Evolutionary conservation across 2,113 vertebrate species (phyloP).

Genomic region (cattle (Bos taurus)): DNA sequence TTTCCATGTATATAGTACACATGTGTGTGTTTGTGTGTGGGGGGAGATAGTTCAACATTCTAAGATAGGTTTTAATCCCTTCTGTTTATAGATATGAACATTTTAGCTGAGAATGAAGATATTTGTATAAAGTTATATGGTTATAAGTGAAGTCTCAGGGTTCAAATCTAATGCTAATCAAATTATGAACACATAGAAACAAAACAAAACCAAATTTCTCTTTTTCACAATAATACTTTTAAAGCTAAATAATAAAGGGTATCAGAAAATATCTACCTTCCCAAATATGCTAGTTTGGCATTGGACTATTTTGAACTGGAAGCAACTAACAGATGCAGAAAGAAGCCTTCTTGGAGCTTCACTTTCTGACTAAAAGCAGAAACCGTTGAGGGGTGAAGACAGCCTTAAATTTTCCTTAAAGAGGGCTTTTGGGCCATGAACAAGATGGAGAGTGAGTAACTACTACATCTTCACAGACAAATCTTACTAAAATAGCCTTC

Average conservation of each 20-base stretch:
- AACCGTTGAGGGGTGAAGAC: background rate
- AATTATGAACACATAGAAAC: background rate
- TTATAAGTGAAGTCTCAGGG: background rate
- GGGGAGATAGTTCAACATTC: background rate
- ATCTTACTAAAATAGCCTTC: background rate
- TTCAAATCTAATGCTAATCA: slow-evolving; percentile 7
- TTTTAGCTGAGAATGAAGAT: slow-evolving; percentile 19
- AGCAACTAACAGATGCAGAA: background rate
- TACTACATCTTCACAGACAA: background rate
- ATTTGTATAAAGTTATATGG: background rate
- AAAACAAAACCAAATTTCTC: background rate
- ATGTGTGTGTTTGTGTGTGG: background rate
- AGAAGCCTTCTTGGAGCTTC: background rate
- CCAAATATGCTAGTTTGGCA: background rate
- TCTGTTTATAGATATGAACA: background rate
- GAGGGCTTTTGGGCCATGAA: background rate
- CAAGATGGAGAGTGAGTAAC: background rate
- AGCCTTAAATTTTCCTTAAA: background rate
- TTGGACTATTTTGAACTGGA: background rate
- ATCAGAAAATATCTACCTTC: background rate
- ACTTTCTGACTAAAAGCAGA: background rate
- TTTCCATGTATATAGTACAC: background rate
- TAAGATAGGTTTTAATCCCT: background rate
- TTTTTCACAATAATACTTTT: background rate
- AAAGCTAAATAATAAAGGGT: background rate